Evolutionary conservation across 35 echinoderm and acorn worm species (phyloP).

Genomic region (Acanthaster planci): DNA sequence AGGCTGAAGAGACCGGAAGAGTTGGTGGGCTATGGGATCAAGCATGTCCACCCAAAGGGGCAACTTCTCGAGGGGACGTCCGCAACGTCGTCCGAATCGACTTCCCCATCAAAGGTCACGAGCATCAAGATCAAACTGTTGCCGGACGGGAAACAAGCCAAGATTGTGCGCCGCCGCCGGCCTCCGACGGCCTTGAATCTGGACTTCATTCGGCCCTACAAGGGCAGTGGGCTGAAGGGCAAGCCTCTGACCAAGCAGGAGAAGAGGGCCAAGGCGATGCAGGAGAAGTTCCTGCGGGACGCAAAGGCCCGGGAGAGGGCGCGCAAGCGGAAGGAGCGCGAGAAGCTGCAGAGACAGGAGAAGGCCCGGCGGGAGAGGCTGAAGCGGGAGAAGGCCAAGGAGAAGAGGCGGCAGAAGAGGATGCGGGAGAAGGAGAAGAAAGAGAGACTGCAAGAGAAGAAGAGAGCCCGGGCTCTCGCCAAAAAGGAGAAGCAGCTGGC

Average conservation of each 20-base stretch:
- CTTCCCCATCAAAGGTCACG: background rate
- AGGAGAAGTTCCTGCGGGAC: conserved; percentile 11
- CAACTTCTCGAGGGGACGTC: background rate
- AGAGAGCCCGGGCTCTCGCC: background rate
- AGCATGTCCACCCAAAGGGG: background rate
- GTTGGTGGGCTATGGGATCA: background rate
- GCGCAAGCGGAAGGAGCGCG: background rate
- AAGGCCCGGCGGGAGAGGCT: background rate
- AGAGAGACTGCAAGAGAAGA: background rate
- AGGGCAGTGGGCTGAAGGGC: background rate
- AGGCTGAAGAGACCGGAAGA: conserved; percentile 38
- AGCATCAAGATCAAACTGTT: conserved; percentile 17
- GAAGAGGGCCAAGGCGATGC: conserved; percentile 30
- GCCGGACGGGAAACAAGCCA: conserved; percentile 11
- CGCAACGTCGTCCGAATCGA: background rate
- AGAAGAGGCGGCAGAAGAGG: background rate
- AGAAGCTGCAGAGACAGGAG: background rate
- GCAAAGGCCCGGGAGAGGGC: background rate
- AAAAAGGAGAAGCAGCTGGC: conserved; percentile 4
- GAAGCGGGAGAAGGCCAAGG: background rate
- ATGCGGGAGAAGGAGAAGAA: background rate
- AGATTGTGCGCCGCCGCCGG: conserved; percentile 22
- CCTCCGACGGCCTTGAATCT: conserved; percentile 6
- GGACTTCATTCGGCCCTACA: background rate
- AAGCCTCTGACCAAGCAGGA: conserved; percentile 4